Base-by-base conservation (phyloP, 2,888 invertebrate genomes). In the Drosophila percnosoma region DNA sequence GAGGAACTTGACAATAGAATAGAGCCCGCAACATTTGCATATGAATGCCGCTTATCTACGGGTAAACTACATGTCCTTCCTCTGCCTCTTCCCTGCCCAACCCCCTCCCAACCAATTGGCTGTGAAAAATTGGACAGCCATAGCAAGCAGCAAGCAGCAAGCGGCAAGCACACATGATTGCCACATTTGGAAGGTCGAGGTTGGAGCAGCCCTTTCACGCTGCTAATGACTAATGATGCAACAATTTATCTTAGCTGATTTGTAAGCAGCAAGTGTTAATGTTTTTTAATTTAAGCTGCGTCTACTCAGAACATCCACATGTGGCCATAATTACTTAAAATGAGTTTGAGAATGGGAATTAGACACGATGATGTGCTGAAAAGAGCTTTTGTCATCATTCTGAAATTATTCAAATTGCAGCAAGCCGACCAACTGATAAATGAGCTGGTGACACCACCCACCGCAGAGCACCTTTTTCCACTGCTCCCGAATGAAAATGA, bases 181-280 rank as follows among this genome's bases (percentile, higher is more conserved):
- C 63, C 72, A 61, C 72, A 61, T 62, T 59, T 65, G 49, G 42
- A 54, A 40, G 33, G 45, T 42, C 18, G 15, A 27, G 64, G 27
- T 42, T 54, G 18, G 55, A 58, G 38, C 61, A 71, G 70, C 78
- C 75, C 71, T 78, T 78, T 74, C 71, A 71, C 49, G 64, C 54
- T 51, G 67, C 82, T 82, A 87, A 85, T 87, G 87, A 87, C 89
- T 87, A 87, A 87, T 87, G 90, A 87, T 90, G 72, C 74, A 51
- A 72, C 75, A 72, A 87, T 87, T 87, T 87, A 84, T 87, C 90
- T 86, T 68, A 54, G 74, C 64, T 67, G 80, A 75, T 83, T 84
- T 85, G 75, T 67, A 65, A 71, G 78, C 80, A 68, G 78, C 78
- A 85, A 85, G 89, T 89, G 85, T 75, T 86, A 88, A 87, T 87